Conservation (phyloP, 1,140 invertebrate genomes). For the Drosophila littoralis region DNA sequence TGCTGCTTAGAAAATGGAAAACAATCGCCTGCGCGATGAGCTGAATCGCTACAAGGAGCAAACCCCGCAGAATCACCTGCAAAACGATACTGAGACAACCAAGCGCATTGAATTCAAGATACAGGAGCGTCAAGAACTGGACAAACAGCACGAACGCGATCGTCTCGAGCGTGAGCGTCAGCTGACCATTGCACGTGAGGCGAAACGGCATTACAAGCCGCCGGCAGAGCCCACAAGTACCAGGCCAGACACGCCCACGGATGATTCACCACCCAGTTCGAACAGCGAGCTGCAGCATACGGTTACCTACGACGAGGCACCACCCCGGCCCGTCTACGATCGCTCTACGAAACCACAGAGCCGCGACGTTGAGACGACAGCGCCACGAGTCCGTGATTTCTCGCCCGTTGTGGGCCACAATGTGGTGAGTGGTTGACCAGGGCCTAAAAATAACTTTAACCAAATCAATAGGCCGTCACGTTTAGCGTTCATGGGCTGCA, state of each 20-base stretch:
- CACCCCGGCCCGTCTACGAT: slow-evolving; percentile 86
- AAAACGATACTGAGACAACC: slow-evolving; percentile 62
- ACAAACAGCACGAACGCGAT: slow-evolving; percentile 84
- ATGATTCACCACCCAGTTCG: slow-evolving; percentile 2
- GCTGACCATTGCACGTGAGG: slow-evolving; percentile 75
- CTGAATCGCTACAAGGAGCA: slow-evolving; percentile 85
- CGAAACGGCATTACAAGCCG: slow-evolving; percentile 72
- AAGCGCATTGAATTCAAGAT: slow-evolving; percentile 82
- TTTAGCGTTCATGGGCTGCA: slow-evolving; percentile 44
- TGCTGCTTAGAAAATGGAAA: slow-evolving; percentile 85
- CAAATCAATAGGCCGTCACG: slow-evolving; percentile 72
- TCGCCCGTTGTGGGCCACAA: slow-evolving; percentile 87
- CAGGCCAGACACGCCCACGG: background rate
- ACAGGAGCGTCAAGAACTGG: slow-evolving; percentile 83
- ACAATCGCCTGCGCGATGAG: slow-evolving; percentile 85
- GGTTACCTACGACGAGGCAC: background rate
- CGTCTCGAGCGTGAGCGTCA: slow-evolving; percentile 84
- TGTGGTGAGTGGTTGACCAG: slow-evolving; percentile 54
- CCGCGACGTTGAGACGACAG: slow-evolving; percentile 49
- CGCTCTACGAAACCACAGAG: slow-evolving; percentile 87
- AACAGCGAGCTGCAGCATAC: background rate
- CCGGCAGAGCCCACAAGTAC: background rate
- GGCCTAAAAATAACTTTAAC: slow-evolving; percentile 49
- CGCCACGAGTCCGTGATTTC: slow-evolving; percentile 85
- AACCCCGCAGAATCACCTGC: slow-evolving; percentile 12